phyloP scores from a whole-genome alignment of 2,113 vertebrate genomes.

The Manacus vitellinus region DNA sequence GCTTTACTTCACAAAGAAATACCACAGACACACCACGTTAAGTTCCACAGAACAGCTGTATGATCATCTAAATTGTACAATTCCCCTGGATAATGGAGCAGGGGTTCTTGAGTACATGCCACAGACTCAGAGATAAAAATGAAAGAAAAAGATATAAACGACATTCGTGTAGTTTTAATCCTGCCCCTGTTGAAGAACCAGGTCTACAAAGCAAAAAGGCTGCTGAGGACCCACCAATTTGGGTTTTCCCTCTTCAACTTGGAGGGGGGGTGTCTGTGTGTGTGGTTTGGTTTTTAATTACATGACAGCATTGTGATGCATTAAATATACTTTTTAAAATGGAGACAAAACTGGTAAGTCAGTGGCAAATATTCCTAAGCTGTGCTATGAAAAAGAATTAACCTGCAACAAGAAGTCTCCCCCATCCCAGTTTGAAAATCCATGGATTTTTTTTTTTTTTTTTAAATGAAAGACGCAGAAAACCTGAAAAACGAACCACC shows the following conservation, averaged over 20 bases:
- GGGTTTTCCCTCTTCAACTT: neutral
- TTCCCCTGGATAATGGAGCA: neutral
- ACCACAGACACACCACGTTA: neutral
- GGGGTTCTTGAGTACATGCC: neutral
- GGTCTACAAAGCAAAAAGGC: neutral
- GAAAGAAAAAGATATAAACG: neutral
- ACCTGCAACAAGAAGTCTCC: neutral
- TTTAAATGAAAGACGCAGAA: neutral
- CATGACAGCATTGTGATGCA: neutral
- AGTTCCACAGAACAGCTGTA: neutral
- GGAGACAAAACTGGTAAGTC: neutral
- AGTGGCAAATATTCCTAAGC: neutral
- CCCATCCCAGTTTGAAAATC: neutral
- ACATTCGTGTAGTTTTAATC: neutral
- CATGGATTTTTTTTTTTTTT: neutral
- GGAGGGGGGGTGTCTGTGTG: neutral
- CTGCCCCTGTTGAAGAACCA: neutral
- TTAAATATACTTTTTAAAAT: neutral
- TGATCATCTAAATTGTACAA: neutral
- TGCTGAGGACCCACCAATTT: neutral
- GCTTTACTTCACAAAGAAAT: slow-evolving; percentile 11
- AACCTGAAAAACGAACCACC: neutral
- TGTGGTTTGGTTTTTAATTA: neutral
- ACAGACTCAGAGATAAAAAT: neutral
- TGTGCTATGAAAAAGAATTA: neutral